A percentile compares a stretch with the other conserved stretches of the same genome.
phyloP scores from a whole-genome alignment of 2,113 vertebrate species.

The Pteropus alecto region DNA sequence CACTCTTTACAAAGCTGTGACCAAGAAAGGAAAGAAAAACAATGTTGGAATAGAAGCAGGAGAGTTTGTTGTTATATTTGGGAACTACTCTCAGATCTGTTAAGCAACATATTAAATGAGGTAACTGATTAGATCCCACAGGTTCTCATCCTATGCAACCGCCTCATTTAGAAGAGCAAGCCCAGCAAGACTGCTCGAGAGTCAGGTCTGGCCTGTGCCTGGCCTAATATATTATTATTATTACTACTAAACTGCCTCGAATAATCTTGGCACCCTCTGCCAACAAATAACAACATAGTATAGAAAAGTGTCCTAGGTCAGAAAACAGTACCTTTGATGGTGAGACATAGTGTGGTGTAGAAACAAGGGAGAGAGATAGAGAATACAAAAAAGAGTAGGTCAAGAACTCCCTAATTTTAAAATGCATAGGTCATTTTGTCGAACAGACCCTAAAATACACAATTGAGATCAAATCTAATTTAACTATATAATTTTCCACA shows the following conservation, averaged over 20 bases:
- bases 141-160: neutral
- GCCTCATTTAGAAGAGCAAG: neutral
- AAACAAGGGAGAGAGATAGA: neutral
- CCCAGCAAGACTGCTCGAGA: neutral
- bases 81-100: neutral
- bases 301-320: neutral
- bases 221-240: neutral
- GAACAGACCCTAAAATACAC: neutral
- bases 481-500: constrained; percentile 51
- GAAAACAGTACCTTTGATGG: neutral
- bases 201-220: neutral
- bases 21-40: neutral
- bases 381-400: neutral
- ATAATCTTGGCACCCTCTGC: neutral
- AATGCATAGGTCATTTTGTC: neutral
- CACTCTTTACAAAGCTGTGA: neutral
- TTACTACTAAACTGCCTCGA: neutral
- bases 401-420: neutral
- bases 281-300: neutral
- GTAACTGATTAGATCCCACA: neutral
- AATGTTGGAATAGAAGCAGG: neutral
- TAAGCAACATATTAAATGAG: neutral
- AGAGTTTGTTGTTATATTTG: neutral
- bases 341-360: rapidly evolving
- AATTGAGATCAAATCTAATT: constrained; percentile 58